A percentile compares a stretch with the other conserved stretches of the same genome.
phyloP scores from a whole-genome alignment of 2,888 invertebrate species.

The Proisotoma minuta region DNA sequence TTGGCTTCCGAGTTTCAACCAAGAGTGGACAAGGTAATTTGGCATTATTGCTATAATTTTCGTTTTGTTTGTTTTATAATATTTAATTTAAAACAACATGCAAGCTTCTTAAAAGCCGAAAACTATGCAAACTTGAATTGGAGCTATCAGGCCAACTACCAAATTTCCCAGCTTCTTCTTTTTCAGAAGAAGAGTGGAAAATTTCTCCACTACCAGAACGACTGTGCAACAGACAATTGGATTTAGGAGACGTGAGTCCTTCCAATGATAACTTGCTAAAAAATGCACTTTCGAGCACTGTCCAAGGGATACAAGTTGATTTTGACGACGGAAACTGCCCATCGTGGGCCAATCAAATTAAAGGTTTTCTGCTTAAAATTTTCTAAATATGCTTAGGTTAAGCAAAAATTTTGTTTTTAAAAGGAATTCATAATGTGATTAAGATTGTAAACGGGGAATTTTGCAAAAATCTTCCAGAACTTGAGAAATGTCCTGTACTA shows the following conservation, averaged over 20 bases:
- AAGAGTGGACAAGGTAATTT: slow-evolving; percentile 47
- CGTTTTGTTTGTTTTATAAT: slow-evolving; percentile 8
- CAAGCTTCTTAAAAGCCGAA: slow-evolving; percentile 47
- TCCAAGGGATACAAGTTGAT: slow-evolving; percentile 61
- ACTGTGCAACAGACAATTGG: slow-evolving; percentile 60
- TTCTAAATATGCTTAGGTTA: background rate
- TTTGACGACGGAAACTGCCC: slow-evolving; percentile 71
- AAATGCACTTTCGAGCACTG: slow-evolving; percentile 55
- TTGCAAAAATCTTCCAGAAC: slow-evolving; percentile 52
- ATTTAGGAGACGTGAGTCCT: slow-evolving; percentile 65
- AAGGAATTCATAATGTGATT: slow-evolving; percentile 32
- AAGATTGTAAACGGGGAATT: slow-evolving; percentile 29
- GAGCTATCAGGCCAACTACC: slow-evolving; percentile 48
- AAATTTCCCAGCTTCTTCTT: slow-evolving; percentile 51
- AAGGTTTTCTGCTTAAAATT: slow-evolving; percentile 52
- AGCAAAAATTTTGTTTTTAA: background rate
- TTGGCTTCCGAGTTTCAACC: slow-evolving; percentile 56
- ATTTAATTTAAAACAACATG: background rate
- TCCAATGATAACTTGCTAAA: slow-evolving; percentile 58
- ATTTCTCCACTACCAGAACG: slow-evolving; percentile 58
- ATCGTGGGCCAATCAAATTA: slow-evolving; percentile 65
- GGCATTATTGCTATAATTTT: background rate
- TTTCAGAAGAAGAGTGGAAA: slow-evolving; percentile 58
- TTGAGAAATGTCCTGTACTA: slow-evolving; percentile 55
- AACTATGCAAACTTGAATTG: slow-evolving; percentile 47